Conservation (phyloP, 2,113 vertebrate genomes). For the Xiphophorus couchianus region DNA sequence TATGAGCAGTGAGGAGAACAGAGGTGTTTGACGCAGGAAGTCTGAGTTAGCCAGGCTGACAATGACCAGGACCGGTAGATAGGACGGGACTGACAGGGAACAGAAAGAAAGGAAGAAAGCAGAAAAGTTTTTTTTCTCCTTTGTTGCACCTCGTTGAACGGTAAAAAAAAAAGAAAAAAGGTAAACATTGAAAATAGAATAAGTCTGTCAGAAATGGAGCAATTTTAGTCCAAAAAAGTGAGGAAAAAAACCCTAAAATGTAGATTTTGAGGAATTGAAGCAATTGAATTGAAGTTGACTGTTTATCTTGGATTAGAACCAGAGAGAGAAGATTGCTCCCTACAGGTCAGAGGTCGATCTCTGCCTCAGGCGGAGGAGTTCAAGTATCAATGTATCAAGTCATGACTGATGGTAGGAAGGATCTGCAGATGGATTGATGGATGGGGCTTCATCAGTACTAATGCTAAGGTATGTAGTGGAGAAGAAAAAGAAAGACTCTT, state of each 20-base stretch:
- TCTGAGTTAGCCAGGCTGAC: slow-evolving; percentile 23
- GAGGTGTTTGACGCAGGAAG: slow-evolving; percentile 50
- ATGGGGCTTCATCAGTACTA: too few relatives aligned
- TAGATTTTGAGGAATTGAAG: not conserved
- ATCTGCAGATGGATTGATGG: not conserved
- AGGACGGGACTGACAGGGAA: slow-evolving; percentile 1
- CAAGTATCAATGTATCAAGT: not conserved
- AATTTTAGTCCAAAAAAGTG: too few relatives aligned
- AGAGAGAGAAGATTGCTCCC: not conserved
- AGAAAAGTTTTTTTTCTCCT: not conserved
- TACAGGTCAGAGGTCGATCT: not conserved
- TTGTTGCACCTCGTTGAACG: not conserved
- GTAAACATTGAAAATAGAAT: too few relatives aligned
- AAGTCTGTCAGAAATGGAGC: too few relatives aligned
- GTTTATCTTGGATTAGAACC: not conserved
- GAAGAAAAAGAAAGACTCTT: not conserved
- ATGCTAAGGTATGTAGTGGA: not conserved
- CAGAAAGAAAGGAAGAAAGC: not conserved
- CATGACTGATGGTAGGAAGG: not conserved
- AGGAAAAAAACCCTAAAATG: too few relatives aligned
- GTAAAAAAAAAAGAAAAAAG: too few relatives aligned
- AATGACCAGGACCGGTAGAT: slow-evolving; percentile 35
- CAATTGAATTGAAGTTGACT: too few relatives aligned
- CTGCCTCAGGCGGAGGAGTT: not conserved
- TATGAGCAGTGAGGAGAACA: slow-evolving; percentile 40